phyloP scores from a whole-genome alignment of 2,888 invertebrate genomes.

The Apomyelois bistriatella region DNA sequence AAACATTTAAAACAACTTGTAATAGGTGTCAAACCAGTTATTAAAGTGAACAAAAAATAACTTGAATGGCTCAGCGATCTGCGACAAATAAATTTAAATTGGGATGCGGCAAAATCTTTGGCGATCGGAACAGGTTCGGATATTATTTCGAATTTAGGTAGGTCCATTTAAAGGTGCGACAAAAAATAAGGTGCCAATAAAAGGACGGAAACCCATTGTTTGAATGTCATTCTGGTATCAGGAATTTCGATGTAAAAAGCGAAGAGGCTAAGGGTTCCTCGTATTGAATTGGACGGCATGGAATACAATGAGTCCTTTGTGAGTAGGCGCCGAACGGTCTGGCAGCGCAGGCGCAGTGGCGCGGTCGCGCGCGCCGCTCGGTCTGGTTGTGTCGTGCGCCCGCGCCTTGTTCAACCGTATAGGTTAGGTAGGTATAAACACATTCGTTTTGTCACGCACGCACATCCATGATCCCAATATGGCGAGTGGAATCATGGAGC shows the following conservation, averaged over 20 bases:
- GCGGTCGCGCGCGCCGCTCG: constrained; percentile 45
- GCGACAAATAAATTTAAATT: constrained; percentile 27
- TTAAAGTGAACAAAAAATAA: constrained; percentile 17
- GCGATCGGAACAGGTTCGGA: constrained; percentile 68
- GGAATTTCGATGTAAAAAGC: constrained; percentile 66
- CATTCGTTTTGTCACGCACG: constrained; percentile 35
- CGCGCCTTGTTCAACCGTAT: not conserved
- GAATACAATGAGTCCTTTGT: constrained; percentile 76
- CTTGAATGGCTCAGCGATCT: constrained; percentile 26
- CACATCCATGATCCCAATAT: constrained; percentile 26
- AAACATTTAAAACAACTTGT: constrained; percentile 1
- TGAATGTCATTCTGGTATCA: constrained; percentile 72
- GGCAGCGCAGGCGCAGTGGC: constrained; percentile 44
- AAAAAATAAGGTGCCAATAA: constrained; percentile 80
- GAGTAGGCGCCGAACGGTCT: constrained; percentile 76
- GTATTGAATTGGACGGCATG: constrained; percentile 52
- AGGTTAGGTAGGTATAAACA: too few species aligned
- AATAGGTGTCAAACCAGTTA: constrained; percentile 14
- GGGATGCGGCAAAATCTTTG: constrained; percentile 36
- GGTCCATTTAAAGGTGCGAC: constrained; percentile 63
- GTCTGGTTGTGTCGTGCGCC: constrained; percentile 38
- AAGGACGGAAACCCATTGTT: constrained; percentile 79
- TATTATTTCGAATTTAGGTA: constrained; percentile 64
- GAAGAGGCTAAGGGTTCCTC: constrained; percentile 60
- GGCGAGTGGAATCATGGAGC: constrained; percentile 21